Percentiles rank a stretch among this genome's conserved stretches.
Evolutionary conservation across 2,797 vertebrate species (phyloP).

Genomic region (Characodon lateralis): DNA sequence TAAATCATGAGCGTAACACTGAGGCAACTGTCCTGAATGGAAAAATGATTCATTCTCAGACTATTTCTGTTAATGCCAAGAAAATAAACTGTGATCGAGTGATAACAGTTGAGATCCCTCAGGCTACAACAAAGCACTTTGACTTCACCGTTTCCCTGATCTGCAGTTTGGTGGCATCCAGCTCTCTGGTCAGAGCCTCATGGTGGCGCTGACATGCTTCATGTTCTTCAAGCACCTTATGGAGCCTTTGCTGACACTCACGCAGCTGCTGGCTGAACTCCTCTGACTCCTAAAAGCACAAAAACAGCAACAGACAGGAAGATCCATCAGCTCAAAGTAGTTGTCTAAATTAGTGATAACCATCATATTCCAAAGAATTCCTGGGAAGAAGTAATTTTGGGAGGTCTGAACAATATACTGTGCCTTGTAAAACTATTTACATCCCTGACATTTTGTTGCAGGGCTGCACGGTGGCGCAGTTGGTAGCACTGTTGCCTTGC

Average conservation of each 20-base stretch:
- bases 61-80: background rate
- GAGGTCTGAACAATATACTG: background rate
- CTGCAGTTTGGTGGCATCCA: slow-evolving; percentile 74
- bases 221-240: slow-evolving; percentile 70
- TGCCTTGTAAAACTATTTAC: background rate
- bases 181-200: slow-evolving; percentile 75
- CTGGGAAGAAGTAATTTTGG: background rate
- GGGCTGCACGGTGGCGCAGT: no score
- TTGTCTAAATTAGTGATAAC: background rate
- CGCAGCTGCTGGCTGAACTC: slow-evolving; percentile 76
- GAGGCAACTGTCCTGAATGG: background rate
- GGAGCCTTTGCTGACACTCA: slow-evolving; percentile 73
- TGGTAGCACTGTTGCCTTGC: no score
- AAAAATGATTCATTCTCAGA: background rate
- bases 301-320: background rate
- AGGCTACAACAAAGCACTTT: background rate
- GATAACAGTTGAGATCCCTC: background rate
- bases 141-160: slow-evolving; percentile 79
- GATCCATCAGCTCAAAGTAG: background rate
- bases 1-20: background rate
- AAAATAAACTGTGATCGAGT: background rate
- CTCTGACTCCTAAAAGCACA: slow-evolving; percentile 62
- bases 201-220: slow-evolving; percentile 68
- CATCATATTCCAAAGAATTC: background rate
- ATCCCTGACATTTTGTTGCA: background rate